Conservation (phyloP, 2,888 invertebrate species). For the Dusona sp. region DNA sequence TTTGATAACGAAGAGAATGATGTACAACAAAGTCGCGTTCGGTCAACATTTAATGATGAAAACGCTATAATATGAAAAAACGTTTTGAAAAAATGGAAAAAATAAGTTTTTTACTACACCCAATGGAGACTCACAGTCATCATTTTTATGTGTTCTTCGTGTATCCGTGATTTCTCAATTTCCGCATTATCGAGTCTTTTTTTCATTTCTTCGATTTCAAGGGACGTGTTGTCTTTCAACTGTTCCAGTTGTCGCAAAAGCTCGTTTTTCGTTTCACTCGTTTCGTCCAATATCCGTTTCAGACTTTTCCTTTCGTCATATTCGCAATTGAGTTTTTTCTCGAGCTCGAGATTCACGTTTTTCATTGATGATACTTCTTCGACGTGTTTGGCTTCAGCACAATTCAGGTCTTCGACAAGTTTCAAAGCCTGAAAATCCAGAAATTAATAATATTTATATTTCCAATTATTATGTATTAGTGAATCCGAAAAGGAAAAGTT, state of each 20-base stretch:
- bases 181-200: conserved; percentile 45
- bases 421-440: conserved; percentile 25
- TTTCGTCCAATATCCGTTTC: conserved; percentile 38
- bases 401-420: conserved; percentile 46
- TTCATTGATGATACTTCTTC: conserved; percentile 48
- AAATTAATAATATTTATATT: neutral
- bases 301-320: conserved; percentile 48
- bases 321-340: conserved; percentile 37
- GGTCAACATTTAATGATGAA: no score
- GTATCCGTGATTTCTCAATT: conserved; percentile 27
- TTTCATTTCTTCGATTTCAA: conserved; percentile 47
- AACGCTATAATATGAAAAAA: no score
- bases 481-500: neutral
- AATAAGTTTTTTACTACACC: no score
- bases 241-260: conserved; percentile 45
- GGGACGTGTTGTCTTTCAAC: conserved; percentile 52
- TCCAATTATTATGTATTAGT: neutral
- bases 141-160: conserved; percentile 26
- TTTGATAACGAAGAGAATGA: no score
- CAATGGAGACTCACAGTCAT: conserved; percentile 28
- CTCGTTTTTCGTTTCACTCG: conserved; percentile 26
- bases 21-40: no score
- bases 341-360: conserved; percentile 43
- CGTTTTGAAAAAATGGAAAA: no score
- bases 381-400: conserved; percentile 14